Base-by-base conservation (phyloP, 2,797 vertebrate species). In the Trematomus bernacchii region DNA sequence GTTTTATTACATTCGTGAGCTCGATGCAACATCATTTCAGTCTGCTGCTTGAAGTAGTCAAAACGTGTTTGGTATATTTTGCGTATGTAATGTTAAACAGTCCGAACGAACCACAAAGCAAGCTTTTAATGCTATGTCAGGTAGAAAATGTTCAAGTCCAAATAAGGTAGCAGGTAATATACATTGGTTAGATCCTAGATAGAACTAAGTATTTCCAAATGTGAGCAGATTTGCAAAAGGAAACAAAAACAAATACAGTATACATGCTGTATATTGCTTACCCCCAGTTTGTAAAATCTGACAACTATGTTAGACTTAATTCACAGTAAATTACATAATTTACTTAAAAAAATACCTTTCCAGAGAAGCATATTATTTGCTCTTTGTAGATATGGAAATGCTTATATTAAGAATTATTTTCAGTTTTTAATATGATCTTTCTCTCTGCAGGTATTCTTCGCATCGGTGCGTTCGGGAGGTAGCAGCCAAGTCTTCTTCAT, bases 401-500 rank as follows among this genome's bases (percentile, higher is more conserved):
- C 27, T 27, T 27, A 27, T 27, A 27, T 27, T 27, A 27, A 27
- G 27, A 27, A 27, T 27, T 27, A 1, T 1, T 27, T 27, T 27
- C 27, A 27, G 27, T 27, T 27, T 27, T 5, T 27, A 27, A 27
- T 37, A 37, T 9, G 64, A 2, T 16, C 18, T 58, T 4, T 44
- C 14, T 54, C 6, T 61, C 1, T 88, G 69, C 88, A 99, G 98
- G 98, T 99, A 64, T 99, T 99, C 95, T 99, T 99, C 86, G 97
- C 98, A n/a, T 99, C 98, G 0, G 98, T 99, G 91, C 96, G 97
- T 85, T 98, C 97, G 0, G 98, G 98, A 87, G 98, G 98, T 81
- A 99, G 97, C 95, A 99, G 98, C 94, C 98, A 99, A 93, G 98
- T 99, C 80, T 99, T 98, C 95, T 99, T 99, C 96, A 99, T 99